Base-by-base conservation (phyloP, 2,888 invertebrate species). In the Gymnocheta viridis region DNA sequence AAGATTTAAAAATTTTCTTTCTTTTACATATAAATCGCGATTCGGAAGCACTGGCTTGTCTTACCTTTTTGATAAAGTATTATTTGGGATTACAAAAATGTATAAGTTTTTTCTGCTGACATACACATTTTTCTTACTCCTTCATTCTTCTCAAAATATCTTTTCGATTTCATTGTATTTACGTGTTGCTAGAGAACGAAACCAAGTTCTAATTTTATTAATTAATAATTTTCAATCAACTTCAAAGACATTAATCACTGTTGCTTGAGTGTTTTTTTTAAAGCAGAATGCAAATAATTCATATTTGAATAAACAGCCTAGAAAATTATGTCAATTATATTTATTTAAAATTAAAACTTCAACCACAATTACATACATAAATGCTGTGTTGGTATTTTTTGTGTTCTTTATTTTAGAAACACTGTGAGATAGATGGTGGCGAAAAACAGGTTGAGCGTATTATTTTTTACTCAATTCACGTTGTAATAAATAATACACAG, bases 251-350 rank as follows among this genome's bases (percentile, higher is more conserved):
- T 32, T 32, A 19, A 66, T 49, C 14, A 54, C 17, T 24, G 38
- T 38, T 24, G 17, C 35, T 51, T 67, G 35, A 51, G n/a, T 38
- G 9, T 19, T 14, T 10, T 38, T 27, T 60, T 14, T 41, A 1
- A 27, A 70, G 41, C 44, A 29, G 19, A 22, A 10, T 19, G 19
- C 27, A 69, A 69, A 58, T 58, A 70, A 44, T 17, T 54, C 10
- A 14, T 27, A 12, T 27, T 41, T 41, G 14, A 27, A 17, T 24
- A 47, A 60, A 38, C 24, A 35, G 12, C 35, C 49, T 17, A 24
- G 35, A 62, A 73, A 73, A 62, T 38, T 5, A 62, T 73, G n/a
- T 62, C 49, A 73, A 49, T 62, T 49, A 38, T 62, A 73, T 73
- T 73, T 73, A 2, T 38, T 49, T 60, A 49, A 35, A 73, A 62